phyloP scores from a whole-genome alignment of 2,113 vertebrate species.

The Pogonocichla stellata region DNA sequence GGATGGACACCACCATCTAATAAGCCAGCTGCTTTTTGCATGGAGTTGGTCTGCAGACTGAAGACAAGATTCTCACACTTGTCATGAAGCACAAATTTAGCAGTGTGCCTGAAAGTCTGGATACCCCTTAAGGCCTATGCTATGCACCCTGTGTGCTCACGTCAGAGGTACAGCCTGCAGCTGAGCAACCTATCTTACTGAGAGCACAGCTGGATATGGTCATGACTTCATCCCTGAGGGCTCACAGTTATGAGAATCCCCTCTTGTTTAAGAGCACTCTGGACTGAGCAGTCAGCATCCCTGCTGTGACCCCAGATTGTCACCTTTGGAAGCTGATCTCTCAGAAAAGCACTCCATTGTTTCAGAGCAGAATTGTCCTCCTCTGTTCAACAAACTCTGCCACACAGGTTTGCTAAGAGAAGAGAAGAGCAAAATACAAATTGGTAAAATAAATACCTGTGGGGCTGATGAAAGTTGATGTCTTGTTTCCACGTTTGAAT shows the following conservation, averaged over 20 bases:
- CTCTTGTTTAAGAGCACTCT: background rate
- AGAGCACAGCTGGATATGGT: slow-evolving; percentile 1
- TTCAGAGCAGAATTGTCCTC: background rate
- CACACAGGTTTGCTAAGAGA: background rate
- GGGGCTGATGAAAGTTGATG: background rate
- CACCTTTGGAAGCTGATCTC: slow-evolving; percentile 16
- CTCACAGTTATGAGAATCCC: background rate
- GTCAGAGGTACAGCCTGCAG: background rate
- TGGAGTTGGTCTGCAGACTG: background rate
- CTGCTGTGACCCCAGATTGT: background rate
- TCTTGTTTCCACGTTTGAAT: background rate
- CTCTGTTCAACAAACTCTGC: background rate
- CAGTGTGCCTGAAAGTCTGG: background rate
- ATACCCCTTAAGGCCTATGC: background rate
- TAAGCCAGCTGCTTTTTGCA: background rate
- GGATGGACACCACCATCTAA: background rate
- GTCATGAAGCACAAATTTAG: background rate
- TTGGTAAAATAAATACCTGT: background rate
- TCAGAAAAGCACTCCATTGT: background rate
- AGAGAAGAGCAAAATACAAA: background rate
- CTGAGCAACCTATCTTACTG: background rate
- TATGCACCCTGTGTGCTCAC: background rate
- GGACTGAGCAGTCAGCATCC: background rate
- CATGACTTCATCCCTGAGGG: background rate
- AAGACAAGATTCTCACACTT: background rate